A percentile compares a stretch with the other conserved stretches of the same genome.
These are phyloP conservation scores for Toxotes jaculatrix DNA, from an alignment of 2,113 vertebrate species.

Conservation along the genomic window DNA sequence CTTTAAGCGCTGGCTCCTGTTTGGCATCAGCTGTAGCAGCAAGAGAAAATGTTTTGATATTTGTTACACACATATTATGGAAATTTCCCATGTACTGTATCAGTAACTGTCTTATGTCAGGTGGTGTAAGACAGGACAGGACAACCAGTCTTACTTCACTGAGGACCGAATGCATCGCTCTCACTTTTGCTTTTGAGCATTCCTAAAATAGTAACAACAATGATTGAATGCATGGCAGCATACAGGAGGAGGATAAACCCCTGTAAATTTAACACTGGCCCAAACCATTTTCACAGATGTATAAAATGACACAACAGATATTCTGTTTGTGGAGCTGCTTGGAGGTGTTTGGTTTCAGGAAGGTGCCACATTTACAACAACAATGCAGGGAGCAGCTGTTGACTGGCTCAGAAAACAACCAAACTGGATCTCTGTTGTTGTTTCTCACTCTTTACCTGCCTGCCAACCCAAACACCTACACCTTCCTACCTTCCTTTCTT, in stretches of 20 bases:
- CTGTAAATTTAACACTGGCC: no score
- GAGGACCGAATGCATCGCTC: background rate
- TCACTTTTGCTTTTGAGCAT: background rate
- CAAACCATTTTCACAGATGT: no score
- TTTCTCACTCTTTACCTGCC: slow-evolving; percentile 1
- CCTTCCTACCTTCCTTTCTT: background rate
- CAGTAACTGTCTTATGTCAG: background rate
- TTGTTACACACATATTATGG: slow-evolving; percentile 9
- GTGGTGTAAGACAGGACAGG: background rate
- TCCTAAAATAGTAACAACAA: no score
- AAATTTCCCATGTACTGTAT: background rate
- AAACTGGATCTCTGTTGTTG: slow-evolving; percentile 8
- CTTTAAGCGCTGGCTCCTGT: background rate
- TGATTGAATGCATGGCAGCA: no score
- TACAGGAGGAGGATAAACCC: no score
- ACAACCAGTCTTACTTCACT: background rate
- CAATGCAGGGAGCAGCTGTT: background rate
- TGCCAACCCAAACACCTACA: background rate
- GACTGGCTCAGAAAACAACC: background rate
- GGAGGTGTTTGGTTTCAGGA: background rate
- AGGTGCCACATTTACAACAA: background rate
- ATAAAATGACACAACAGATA: background rate
- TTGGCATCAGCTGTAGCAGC: background rate
- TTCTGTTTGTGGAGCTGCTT: background rate
- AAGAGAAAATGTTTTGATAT: background rate